Percentiles rank a stretch among this genome's conserved stretches.
Evolutionary conservation across 2,113 vertebrate species (phyloP).

Genomic region (Phalacrocorax aristotelis): DNA sequence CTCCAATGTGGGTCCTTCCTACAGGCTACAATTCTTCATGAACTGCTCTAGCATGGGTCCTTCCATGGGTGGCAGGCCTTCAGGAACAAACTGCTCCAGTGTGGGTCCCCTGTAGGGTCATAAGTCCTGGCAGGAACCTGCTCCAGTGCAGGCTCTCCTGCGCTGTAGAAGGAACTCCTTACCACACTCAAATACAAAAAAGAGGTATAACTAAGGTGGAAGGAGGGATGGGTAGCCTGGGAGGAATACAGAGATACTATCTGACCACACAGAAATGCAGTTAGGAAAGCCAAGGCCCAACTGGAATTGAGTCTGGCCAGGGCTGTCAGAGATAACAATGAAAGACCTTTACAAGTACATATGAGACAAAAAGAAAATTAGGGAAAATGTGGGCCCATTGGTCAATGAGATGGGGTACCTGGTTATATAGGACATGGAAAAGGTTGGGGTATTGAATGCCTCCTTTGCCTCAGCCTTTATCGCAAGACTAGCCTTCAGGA

Average conservation of each 20-base stretch:
- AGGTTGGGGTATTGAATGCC: not conserved
- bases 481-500: not conserved
- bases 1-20: not conserved
- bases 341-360: not conserved
- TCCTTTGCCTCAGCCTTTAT: not conserved
- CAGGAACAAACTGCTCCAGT: not conserved
- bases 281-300: not conserved
- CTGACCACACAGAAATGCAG: not conserved
- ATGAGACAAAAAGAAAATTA: not conserved
- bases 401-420: not conserved
- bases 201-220: not conserved
- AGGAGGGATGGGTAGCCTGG: not conserved
- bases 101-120: not conserved
- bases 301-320: not conserved
- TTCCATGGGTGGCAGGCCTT: not conserved
- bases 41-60: not conserved
- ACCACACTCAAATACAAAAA: not conserved
- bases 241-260: not conserved
- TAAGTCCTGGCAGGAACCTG: not conserved
- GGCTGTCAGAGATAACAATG: not conserved
- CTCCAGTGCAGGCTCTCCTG: accelerated
- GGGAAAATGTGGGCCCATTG: not conserved
- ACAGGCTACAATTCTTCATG: not conserved
- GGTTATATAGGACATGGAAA: not conserved
- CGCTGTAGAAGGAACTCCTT: not conserved